phyloP scores from a whole-genome alignment of 2,113 vertebrate species.

The Tragulus kanchil region DNA sequence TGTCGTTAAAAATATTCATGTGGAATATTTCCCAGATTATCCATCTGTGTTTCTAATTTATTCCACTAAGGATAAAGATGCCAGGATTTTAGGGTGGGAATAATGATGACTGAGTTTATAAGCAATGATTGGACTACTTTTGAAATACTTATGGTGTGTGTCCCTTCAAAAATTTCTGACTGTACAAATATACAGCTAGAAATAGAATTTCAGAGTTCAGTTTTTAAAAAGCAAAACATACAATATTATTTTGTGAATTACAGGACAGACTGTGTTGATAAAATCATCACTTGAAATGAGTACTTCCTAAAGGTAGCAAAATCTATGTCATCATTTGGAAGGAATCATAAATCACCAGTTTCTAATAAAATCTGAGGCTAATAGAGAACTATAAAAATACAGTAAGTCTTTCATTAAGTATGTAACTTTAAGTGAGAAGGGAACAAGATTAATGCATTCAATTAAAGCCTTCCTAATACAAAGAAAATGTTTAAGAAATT shows the following conservation, averaged over 20 bases:
- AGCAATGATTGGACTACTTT: neutral
- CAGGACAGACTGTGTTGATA: neutral
- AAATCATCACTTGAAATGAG: neutral
- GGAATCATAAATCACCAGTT: neutral
- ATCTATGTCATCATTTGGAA: neutral
- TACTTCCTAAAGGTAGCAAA: conserved; percentile 7
- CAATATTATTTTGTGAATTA: conserved; percentile 65
- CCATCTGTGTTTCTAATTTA: conserved; percentile 69
- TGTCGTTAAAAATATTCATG: conserved; percentile 53
- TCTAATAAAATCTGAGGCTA: conserved; percentile 11
- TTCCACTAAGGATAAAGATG: neutral
- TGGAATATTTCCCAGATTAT: conserved; percentile 63
- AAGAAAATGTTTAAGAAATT: neutral
- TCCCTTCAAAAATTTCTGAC: conserved; percentile 35
- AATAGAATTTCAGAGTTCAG: neutral
- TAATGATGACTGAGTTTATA: conserved; percentile 19
- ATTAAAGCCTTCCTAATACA: neutral
- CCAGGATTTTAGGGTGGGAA: neutral
- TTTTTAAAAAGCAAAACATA: neutral
- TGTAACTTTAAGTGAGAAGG: neutral
- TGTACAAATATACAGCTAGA: conserved; percentile 52
- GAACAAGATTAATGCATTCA: neutral
- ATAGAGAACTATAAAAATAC: conserved; percentile 10
- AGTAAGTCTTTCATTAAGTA: neutral
- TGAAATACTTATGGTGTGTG: neutral